Base-by-base conservation (phyloP, 2,888 invertebrate species). In the Leptura quadrifasciata region DNA sequence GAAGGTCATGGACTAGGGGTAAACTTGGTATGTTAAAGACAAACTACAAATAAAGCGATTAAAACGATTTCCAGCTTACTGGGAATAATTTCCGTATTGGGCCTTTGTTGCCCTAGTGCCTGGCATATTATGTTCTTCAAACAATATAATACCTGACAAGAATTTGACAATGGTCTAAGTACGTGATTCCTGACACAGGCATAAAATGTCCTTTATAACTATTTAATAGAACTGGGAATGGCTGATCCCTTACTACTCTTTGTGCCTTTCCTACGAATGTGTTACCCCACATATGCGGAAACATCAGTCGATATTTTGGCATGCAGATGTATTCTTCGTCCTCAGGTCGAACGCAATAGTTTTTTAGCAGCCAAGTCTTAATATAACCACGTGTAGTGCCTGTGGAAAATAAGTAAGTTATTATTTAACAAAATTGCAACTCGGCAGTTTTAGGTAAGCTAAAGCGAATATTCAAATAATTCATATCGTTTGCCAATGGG, bases 331-430 rank as follows among this genome's bases (percentile, higher is more conserved):
- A 90, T 39, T 89, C 89, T 88, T 91, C 83, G 15, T 90, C 91
- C 86, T 90, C 81, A 10, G 77, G 55, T 17, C 76, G 58, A 87
- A 88, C 52, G 85, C 93, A 92, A 83, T 92, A 96, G 87, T 95
- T 94, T 70, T 89, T 90, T 86, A 96, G 90, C 60, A 94, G 91
- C 95, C 96, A 96, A 20, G 94, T 92, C 90, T 96, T 96, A 70
- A 96, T 91, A 85, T 96, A 96, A 1, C 96, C 96, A 75, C 91
- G 89, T 0, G 94, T 93, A 74, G 91, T 89, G 8, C 91, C 91
- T 90, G 68, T 55, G 79, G 77, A 27, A 67, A 64, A 31, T 31
- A 6, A n/a, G n/a, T n/a, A n/a, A n/a, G n/a, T n/a, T n/a, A n/a
- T n/a, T n/a, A n/a, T n/a, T n/a, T n/a, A n/a, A n/a, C n/a, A n/a